Percentiles rank a stretch among this genome's conserved stretches.
phyloP scores from a whole-genome alignment of 2,797 vertebrate species.

The Sylvia borin region DNA sequence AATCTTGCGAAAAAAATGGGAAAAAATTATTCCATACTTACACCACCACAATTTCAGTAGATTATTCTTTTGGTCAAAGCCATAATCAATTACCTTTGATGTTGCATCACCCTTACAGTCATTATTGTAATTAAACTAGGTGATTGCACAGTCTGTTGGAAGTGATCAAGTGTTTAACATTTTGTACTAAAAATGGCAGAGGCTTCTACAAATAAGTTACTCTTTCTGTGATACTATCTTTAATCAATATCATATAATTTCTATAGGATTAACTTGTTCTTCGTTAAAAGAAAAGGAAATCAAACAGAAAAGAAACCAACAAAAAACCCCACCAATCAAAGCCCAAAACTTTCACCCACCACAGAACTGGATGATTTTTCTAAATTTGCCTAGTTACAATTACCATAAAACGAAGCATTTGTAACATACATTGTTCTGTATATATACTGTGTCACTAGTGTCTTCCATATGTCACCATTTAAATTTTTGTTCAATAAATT shows the following conservation, averaged over 20 bases:
- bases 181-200: not conserved
- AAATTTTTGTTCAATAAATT: not conserved
- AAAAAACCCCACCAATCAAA: not conserved
- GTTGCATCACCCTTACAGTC: not conserved
- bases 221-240: not conserved
- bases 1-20: not conserved
- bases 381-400: not conserved
- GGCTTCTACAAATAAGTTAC: not conserved
- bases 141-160: not conserved
- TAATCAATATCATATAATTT: not conserved
- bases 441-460: not conserved
- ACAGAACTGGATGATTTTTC: not conserved
- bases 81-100: not conserved
- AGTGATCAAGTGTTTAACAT: not conserved
- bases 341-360: fast-evolving
- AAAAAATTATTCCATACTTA: not conserved
- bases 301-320: not conserved
- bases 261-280: not conserved
- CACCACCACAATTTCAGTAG: not conserved
- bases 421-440: not conserved
- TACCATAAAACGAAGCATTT: not conserved
- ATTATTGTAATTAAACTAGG: not conserved
- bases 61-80: not conserved
- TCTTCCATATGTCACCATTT: not conserved
- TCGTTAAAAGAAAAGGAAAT: not conserved